Conservation (phyloP, 1,140 invertebrate genomes). For the Drosophila ambigua region DNA sequence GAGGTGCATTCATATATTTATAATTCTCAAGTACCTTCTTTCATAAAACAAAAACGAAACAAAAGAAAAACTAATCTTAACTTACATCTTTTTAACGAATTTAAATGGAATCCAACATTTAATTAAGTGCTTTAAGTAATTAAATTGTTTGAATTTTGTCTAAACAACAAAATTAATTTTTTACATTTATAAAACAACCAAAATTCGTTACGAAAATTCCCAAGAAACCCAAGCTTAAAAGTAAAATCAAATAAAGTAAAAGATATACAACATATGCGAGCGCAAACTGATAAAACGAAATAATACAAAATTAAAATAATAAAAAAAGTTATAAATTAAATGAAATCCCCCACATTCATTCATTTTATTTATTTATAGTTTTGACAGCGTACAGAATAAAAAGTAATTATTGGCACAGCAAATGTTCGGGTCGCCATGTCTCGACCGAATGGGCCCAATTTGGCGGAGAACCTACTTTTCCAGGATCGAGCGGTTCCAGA, state of each 20-base stretch:
- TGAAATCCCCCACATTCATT: too few relatives aligned
- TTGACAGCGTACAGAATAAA: too few relatives aligned
- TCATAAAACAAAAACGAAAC: constrained; percentile 27
- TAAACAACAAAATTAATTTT: constrained; percentile 62
- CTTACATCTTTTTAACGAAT: constrained; percentile 75
- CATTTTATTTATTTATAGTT: too few relatives aligned
- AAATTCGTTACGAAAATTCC: constrained; percentile 59
- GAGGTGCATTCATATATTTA: constrained; percentile 22
- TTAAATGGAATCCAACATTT: constrained; percentile 61
- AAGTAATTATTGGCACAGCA: too few relatives aligned
- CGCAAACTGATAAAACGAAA: constrained; percentile 55
- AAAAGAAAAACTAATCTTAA: constrained; percentile 56
- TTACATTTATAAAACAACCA: constrained; percentile 75
- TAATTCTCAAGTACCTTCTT: constrained; percentile 78
- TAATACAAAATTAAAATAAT: constrained; percentile 43
- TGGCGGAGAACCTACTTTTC: too few relatives aligned
- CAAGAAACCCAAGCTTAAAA: constrained; percentile 57
- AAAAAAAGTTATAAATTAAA: constrained; percentile 54
- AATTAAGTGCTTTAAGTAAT: constrained; percentile 64
- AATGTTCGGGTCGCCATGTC: too few relatives aligned
- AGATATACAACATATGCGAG: constrained; percentile 43
- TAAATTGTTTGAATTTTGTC: constrained; percentile 71
- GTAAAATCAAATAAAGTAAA: constrained; percentile 25
- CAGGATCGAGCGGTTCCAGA: too few relatives aligned
- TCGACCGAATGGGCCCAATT: too few relatives aligned